phyloP scores from a whole-genome alignment of 35 echinoderm and acorn worm genomes.

The Nesometra sesokonis region DNA sequence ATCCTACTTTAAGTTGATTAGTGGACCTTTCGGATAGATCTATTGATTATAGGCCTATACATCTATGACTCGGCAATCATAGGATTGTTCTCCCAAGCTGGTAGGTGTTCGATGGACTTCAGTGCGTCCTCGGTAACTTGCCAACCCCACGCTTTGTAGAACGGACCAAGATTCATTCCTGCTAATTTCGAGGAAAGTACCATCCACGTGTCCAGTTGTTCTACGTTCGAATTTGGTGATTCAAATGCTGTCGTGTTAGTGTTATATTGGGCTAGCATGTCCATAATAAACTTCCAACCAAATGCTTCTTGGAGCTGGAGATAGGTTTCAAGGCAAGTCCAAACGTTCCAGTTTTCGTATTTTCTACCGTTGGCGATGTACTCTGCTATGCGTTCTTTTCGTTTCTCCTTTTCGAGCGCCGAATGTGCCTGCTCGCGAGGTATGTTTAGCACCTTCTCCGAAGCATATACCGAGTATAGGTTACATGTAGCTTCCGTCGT shows the following conservation, averaged over 20 bases:
- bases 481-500: slow-evolving; percentile 1
- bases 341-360: background rate
- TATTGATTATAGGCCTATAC: too few species aligned
- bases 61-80: too few species aligned
- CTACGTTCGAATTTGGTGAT: background rate
- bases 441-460: background rate
- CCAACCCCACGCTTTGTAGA: slow-evolving; percentile 6
- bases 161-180: background rate
- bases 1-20: too few species aligned
- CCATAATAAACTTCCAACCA: background rate
- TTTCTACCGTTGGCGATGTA: background rate
- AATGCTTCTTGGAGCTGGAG: background rate
- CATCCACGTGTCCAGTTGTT: background rate
- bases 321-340: background rate
- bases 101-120: background rate
- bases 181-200: background rate
- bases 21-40: too few species aligned
- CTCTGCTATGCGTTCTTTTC: background rate
- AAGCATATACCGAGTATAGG: background rate
- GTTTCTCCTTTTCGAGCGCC: background rate
- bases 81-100: background rate
- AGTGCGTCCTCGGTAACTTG: background rate
- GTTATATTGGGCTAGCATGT: background rate
- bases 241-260: background rate
- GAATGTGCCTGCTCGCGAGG: background rate